Percentiles rank a stretch among this genome's conserved stretches.
These are phyloP conservation scores for Desmophyllum pertusum DNA, from an alignment of 92 coral and sea anemone genomes.

Conservation along the genomic window DNA sequence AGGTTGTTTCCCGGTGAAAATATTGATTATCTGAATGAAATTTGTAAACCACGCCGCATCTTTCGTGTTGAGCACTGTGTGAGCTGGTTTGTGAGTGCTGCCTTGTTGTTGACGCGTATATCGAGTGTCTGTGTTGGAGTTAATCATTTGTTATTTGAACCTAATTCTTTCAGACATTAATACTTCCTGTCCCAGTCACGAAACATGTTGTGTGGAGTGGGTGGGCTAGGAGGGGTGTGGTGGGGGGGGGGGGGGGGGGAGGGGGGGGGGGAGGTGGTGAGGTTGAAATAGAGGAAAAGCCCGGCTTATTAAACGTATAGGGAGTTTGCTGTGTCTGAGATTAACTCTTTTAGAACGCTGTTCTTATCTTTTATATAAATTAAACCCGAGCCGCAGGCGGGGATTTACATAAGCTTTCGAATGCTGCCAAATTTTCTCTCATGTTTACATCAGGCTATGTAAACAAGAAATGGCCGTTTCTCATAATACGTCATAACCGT, in stretches of 20 bases:
- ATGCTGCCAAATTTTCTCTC: no score
- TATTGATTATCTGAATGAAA: neutral
- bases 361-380: no score
- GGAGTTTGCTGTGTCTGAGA: no score
- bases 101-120: neutral
- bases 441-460: no score
- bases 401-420: no score
- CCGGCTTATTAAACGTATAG: no score
- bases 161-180: neutral
- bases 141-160: conserved; percentile 17
- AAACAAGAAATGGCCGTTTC: no score
- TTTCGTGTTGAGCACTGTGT: neutral
- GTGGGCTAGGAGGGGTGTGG: neutral
- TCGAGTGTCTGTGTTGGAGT: neutral
- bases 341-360: no score
- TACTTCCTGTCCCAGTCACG: conserved; percentile 38
- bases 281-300: no score
- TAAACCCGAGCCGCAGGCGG: no score
- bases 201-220: no score
- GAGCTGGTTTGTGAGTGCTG: neutral
- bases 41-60: neutral
- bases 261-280: neutral
- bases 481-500: no score
- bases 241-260: neutral
- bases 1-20: neutral